Conservation (phyloP, 1,140 invertebrate genomes). For the Nixonia krombeini region DNA sequence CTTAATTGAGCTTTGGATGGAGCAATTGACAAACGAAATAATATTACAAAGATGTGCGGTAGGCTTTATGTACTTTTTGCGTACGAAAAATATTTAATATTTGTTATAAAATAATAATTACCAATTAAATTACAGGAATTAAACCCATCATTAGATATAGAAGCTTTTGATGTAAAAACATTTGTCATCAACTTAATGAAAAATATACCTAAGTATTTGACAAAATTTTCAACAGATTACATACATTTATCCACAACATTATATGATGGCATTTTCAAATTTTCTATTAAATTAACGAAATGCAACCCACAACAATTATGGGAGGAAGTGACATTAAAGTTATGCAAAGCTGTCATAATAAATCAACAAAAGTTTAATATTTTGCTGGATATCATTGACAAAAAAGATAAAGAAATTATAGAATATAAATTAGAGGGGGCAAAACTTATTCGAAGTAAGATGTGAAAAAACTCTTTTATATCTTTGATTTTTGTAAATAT, state of each 20-base stretch:
- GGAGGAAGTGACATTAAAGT: slow-evolving; percentile 52
- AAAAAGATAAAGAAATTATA: slow-evolving; percentile 60
- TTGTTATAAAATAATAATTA: too few relatives aligned
- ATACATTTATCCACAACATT: slow-evolving; percentile 51
- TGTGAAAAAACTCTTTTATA: too few relatives aligned
- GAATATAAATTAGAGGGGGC: slow-evolving; percentile 64
- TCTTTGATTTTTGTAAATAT: neutral
- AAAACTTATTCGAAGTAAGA: slow-evolving; percentile 56
- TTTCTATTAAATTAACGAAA: slow-evolving; percentile 52
- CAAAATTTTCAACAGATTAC: slow-evolving; percentile 18
- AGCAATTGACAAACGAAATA: slow-evolving; percentile 47
- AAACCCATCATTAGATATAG: slow-evolving; percentile 54
- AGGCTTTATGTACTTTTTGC: slow-evolving; percentile 17
- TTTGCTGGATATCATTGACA: slow-evolving; percentile 55
- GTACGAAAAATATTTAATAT: too few relatives aligned
- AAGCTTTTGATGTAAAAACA: slow-evolving; percentile 41
- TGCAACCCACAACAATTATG: slow-evolving; percentile 50
- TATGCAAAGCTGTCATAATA: slow-evolving; percentile 49
- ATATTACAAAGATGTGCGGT: slow-evolving; percentile 55
- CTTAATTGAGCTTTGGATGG: slow-evolving; percentile 54
- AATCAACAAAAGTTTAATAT: slow-evolving; percentile 40
- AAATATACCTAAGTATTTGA: slow-evolving; percentile 40
- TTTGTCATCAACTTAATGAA: slow-evolving; percentile 47
- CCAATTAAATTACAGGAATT: slow-evolving; percentile 55
- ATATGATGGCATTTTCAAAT: slow-evolving; percentile 53